phyloP scores from a whole-genome alignment of 2,113 vertebrate genomes.

The chimpanzee (Pan troglodytes) region DNA sequence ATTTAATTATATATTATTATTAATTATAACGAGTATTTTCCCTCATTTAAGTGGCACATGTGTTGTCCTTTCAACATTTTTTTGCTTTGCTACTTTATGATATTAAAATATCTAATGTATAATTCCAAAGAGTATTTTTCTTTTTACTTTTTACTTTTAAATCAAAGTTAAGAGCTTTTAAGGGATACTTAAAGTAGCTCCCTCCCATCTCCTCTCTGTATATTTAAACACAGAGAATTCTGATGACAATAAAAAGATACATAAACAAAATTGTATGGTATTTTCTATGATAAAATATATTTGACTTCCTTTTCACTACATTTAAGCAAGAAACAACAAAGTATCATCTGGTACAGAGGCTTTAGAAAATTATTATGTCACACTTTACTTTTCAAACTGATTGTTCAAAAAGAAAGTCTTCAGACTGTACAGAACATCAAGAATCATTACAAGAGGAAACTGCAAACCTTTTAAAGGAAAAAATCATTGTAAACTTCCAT shows the following conservation, averaged over 20 bases:
- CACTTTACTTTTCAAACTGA: neutral
- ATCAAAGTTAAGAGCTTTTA: neutral
- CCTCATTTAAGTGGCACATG: neutral
- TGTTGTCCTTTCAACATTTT: neutral
- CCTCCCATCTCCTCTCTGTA: neutral
- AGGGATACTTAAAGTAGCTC: neutral
- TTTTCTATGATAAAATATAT: neutral
- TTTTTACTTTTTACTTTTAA: neutral
- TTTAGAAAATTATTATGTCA: neutral
- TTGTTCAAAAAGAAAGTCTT: conserved; percentile 4
- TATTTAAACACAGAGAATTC: neutral
- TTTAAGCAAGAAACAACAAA: conserved; percentile 22
- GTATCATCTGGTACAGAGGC: neutral
- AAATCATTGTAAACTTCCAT: neutral
- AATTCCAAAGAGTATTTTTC: neutral
- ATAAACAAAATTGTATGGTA: neutral
- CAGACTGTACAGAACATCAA: neutral
- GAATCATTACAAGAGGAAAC: neutral
- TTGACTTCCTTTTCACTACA: neutral
- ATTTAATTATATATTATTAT: neutral
- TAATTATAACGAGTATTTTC: neutral
- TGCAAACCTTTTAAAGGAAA: conserved; percentile 5
- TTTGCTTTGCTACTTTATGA: neutral
- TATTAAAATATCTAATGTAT: neutral
- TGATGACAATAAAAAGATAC: neutral